Conservation (phyloP, 2,113 vertebrate species). For the Upupa epops region DNA sequence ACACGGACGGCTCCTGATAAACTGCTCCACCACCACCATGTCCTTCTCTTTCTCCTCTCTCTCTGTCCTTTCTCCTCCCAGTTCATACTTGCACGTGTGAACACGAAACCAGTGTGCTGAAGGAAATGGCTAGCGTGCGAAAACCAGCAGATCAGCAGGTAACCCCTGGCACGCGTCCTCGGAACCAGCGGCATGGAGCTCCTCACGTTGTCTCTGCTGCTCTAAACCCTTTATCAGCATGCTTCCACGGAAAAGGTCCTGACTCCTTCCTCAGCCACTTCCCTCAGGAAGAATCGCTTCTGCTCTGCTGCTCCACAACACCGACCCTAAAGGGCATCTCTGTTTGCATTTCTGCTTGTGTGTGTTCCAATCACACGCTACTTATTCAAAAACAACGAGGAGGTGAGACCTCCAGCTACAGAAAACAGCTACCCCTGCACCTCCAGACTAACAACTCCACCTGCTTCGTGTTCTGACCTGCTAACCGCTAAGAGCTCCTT, state of each 20-base stretch:
- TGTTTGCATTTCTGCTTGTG: neutral
- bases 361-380: neutral
- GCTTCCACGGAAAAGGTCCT: neutral
- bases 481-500: neutral
- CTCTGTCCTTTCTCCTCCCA: too few relatives aligned
- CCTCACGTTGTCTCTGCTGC: neutral
- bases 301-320: neutral
- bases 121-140: neutral
- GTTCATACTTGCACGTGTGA: neutral
- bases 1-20: too few relatives aligned
- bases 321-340: neutral
- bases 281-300: neutral
- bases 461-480: neutral
- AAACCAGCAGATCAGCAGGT: neutral
- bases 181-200: neutral
- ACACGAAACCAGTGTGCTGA: neutral
- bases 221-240: neutral
- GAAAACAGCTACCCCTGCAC: neutral
- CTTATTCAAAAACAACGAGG: neutral
- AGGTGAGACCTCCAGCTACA: neutral
- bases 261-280: neutral
- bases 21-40: too few relatives aligned
- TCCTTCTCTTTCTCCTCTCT: too few relatives aligned
- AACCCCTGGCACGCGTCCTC: neutral
- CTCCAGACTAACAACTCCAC: neutral